A percentile compares a stretch with the other conserved stretches of the same genome.
Conservation (phyloP, 2,113 vertebrate genomes). For the Rhynchomys soricoides region DNA sequence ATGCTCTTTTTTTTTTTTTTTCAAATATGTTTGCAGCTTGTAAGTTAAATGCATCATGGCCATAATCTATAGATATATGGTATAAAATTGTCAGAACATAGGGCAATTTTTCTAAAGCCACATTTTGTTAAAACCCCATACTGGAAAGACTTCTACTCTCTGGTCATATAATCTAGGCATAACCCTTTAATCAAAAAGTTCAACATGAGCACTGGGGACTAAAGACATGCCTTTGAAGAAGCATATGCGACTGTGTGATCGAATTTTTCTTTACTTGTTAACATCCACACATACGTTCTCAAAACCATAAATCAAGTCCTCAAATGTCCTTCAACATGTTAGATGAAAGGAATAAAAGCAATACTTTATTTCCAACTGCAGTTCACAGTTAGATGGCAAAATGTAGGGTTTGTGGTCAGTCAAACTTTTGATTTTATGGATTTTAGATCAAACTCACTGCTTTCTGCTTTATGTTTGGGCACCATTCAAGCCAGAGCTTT, state of each 20-base stretch:
- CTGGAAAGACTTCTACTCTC: neutral
- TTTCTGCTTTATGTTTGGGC: conserved; percentile 53
- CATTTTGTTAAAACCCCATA: neutral
- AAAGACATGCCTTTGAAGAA: conserved; percentile 52
- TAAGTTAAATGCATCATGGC: neutral
- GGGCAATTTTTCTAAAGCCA: neutral
- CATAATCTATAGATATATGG: neutral
- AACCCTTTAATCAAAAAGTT: conserved; percentile 62
- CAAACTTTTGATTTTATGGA: conserved; percentile 70
- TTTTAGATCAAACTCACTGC: conserved; percentile 61
- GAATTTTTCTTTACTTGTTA: conserved; percentile 66
- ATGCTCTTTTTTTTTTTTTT: too few relatives aligned
- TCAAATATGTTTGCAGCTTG: neutral
- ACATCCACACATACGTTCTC: conserved; percentile 60
- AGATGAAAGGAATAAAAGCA: conserved; percentile 67
- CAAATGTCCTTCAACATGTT: conserved; percentile 64
- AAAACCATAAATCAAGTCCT: conserved; percentile 63
- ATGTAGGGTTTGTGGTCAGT: conserved; percentile 34
- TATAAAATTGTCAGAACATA: neutral
- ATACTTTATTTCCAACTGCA: conserved; percentile 34
- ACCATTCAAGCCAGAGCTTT: conserved; percentile 66
- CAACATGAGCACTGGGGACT: neutral
- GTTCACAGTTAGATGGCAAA: conserved; percentile 55
- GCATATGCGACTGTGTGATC: conserved; percentile 48
- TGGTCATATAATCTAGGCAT: neutral